A percentile compares a stretch with the other conserved stretches of the same genome.
These are phyloP conservation scores for Grammomys dolichurus DNA, from an alignment of 2,113 vertebrate genomes.

Conservation along the genomic window DNA sequence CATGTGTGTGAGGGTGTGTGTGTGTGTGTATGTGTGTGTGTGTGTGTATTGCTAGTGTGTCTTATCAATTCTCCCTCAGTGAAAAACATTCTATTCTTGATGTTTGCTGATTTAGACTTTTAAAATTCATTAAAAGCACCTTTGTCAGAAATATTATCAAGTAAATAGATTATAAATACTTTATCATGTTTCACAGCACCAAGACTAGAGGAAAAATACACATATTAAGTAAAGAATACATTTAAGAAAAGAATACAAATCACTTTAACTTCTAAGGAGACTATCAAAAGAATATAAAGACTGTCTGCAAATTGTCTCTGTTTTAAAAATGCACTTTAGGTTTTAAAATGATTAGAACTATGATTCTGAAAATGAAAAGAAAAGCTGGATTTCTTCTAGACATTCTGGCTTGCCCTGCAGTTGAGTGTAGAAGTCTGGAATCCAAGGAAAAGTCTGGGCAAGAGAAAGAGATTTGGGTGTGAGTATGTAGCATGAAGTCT, in stretches of 20 bases:
- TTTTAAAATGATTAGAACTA: conserved; percentile 42
- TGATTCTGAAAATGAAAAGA: conserved; percentile 16
- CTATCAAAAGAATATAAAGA: neutral
- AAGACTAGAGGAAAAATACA: neutral
- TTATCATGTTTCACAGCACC: neutral
- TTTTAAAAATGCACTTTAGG: conserved; percentile 16
- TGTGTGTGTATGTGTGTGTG: too few relatives aligned
- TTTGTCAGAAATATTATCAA: conserved; percentile 11
- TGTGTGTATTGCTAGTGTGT: neutral
- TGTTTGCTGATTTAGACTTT: conserved; percentile 53
- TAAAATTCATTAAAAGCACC: neutral
- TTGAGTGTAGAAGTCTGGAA: neutral
- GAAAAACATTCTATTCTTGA: conserved; percentile 46
- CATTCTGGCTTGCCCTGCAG: conserved; percentile 2
- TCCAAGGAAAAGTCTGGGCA: neutral
- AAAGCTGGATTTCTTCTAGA: conserved; percentile 32
- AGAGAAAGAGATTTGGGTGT: conserved; percentile 4
- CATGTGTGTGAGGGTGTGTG: too few relatives aligned
- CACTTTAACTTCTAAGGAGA: conserved; percentile 45
- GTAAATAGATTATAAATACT: conserved; percentile 30
- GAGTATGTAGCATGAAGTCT: neutral
- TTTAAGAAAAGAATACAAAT: neutral
- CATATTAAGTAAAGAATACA: neutral
- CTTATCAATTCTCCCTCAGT: neutral
- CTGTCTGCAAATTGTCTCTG: neutral